Base-by-base conservation (phyloP, 2,797 vertebrate species). In the Periparus ater region DNA sequence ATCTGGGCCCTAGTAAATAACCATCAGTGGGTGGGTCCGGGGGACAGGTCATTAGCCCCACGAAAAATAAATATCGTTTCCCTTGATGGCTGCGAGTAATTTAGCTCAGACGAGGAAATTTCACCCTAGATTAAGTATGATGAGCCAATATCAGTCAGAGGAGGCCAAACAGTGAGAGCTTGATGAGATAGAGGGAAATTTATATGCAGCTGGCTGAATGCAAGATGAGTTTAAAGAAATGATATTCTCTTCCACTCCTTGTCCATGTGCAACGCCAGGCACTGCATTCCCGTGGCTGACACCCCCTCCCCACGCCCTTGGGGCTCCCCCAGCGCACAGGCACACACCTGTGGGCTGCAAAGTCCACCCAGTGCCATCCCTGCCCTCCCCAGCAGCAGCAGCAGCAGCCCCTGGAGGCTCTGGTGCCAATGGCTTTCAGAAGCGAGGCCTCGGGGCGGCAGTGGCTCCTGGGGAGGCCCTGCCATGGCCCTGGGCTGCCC, bases 1-100 rank as follows among this genome's bases (percentile, higher is more conserved):
- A 99, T 99, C 99, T 99, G 99, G 99, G 99, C 98, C 99, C 99
- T 98, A 99, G 99, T 99, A 99, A 99, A 99, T 99, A 99, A 99
- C 98, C 99, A 99, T 99, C 99, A 99, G 99, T 99, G 99, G 99
- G 99, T 98, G 99, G 99, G 99, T 98, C 99, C 91, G 97, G 98
- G 98, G 99, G 99, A 99, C 99, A 99, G 99, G 99, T 99, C 99
- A 99, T 99, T 99, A 99, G 99, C 99, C 98, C 99, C 98, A 98
- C 99, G 98, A 99, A 99, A 99, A 99, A 99, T 99, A 99, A 99
- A 99, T 99, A 99, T 99, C 98, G 98, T 98, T 98, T 99, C 98
- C 98, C 98, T 98, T 99, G 99, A 99, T 99, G 99, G 99, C 99
- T 99, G 99, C 98, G 98, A 99, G 99, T 99, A 99, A 99, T 99